Conservation (phyloP, 2,888 invertebrate genomes). For the Eupeodes luniger region DNA sequence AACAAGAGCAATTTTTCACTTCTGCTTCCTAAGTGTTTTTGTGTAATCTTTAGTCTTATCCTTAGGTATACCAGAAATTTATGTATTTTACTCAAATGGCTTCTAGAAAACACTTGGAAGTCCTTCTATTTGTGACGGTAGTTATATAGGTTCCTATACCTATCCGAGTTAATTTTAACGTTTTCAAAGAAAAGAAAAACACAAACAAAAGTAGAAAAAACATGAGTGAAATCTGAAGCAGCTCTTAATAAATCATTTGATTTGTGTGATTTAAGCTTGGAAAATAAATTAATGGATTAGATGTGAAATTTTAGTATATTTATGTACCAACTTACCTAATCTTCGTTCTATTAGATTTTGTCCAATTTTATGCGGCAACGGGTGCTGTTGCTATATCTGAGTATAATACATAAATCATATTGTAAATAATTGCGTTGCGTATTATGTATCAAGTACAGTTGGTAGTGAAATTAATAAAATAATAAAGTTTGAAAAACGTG, state of each 20-base stretch:
- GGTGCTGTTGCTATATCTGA: neutral
- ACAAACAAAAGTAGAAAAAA: neutral
- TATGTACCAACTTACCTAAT: neutral
- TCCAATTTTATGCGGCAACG: neutral
- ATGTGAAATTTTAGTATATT: neutral
- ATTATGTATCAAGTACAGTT: too few relatives aligned
- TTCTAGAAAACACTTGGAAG: conserved; percentile 6
- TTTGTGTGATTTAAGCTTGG: conserved; percentile 1
- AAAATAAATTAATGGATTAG: neutral
- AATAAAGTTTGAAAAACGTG: too few relatives aligned
- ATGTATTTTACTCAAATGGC: conserved; percentile 16
- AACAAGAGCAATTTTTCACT: conserved; percentile 52
- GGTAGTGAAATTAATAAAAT: too few relatives aligned
- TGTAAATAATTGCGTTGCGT: neutral
- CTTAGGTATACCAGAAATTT: conserved; percentile 26
- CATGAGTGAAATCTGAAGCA: neutral
- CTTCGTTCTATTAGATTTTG: too few relatives aligned
- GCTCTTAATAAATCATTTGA: conserved; percentile 14
- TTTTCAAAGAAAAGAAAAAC: neutral
- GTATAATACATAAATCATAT: neutral
- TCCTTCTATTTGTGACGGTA: neutral
- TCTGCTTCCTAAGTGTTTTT: conserved; percentile 41
- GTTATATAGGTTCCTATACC: too few relatives aligned
- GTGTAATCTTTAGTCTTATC: conserved; percentile 34
- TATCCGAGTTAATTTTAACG: neutral